These are phyloP conservation scores for Drosophila limbata DNA, from an alignment of 2,888 invertebrate species.

Conservation along the genomic window DNA sequence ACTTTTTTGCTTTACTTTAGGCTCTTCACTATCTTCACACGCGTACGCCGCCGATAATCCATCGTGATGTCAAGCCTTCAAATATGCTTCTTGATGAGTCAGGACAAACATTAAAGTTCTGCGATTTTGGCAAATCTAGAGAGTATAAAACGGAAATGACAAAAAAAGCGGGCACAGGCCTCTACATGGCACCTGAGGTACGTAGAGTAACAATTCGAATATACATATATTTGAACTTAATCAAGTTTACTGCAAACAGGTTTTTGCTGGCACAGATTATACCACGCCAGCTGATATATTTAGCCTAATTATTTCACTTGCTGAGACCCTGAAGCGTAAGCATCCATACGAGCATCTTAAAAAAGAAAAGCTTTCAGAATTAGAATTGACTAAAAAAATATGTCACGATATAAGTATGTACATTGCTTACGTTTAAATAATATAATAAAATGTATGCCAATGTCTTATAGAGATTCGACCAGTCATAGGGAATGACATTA, in stretches of 20 bases:
- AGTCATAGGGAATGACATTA: too few relatives aligned
- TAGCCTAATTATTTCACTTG: conserved; percentile 1
- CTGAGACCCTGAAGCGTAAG: not conserved
- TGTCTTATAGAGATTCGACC: not conserved
- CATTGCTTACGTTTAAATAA: not conserved
- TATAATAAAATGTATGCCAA: too few relatives aligned
- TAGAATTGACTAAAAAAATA: not conserved
- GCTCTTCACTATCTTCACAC: conserved; percentile 1
- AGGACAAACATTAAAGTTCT: not conserved
- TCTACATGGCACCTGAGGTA: conserved; percentile 12
- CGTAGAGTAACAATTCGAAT: not conserved
- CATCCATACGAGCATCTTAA: not conserved
- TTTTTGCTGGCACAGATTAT: not conserved
- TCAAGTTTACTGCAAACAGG: not conserved
- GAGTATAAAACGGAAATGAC: not conserved
- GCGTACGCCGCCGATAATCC: not conserved
- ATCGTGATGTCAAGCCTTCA: not conserved
- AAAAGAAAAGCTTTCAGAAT: not conserved
- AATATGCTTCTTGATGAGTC: not conserved
- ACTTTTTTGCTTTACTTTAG: not conserved
- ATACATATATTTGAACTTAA: not conserved
- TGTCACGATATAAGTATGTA: not conserved
- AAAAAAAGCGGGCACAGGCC: not conserved
- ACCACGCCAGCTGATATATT: not conserved
- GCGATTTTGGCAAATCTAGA: not conserved